phyloP scores from a whole-genome alignment of 2,888 invertebrate genomes.

The Xanthia togata region DNA sequence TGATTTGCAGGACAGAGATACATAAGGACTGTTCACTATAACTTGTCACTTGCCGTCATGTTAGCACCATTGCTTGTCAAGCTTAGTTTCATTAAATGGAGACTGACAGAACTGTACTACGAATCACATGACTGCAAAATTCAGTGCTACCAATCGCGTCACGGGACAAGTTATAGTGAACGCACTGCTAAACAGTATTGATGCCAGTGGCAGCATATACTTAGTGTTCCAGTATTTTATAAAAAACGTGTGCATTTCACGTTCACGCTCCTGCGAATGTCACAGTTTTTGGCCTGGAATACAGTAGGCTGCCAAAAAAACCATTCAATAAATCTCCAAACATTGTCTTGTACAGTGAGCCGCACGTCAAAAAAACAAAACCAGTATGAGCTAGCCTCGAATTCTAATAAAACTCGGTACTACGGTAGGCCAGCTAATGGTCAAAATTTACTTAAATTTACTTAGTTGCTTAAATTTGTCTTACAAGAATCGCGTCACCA shows the following conservation, averaged over 20 bases:
- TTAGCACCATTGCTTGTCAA: no score
- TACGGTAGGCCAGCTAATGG: background rate
- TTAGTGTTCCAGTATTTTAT: background rate
- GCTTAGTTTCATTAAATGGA: no score
- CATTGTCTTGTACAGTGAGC: background rate
- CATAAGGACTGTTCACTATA: no score
- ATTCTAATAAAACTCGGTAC: background rate
- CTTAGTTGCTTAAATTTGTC: no score
- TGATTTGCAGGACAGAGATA: no score
- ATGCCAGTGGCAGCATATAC: background rate
- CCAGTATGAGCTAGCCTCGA: background rate
- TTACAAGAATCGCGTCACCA: no score
- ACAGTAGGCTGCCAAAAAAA: background rate
- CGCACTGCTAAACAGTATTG: background rate
- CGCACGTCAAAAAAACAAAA: background rate
- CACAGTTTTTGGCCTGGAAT: background rate
- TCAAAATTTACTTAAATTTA: no score
- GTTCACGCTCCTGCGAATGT: background rate
- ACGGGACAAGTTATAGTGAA: no score
- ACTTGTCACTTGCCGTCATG: no score
- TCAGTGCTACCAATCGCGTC: no score
- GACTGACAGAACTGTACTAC: no score
- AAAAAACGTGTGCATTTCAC: background rate
- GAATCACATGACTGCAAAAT: no score
- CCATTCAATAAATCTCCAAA: background rate